phyloP scores from a whole-genome alignment of 2,797 vertebrate genomes.

The Choloepus didactylus region DNA sequence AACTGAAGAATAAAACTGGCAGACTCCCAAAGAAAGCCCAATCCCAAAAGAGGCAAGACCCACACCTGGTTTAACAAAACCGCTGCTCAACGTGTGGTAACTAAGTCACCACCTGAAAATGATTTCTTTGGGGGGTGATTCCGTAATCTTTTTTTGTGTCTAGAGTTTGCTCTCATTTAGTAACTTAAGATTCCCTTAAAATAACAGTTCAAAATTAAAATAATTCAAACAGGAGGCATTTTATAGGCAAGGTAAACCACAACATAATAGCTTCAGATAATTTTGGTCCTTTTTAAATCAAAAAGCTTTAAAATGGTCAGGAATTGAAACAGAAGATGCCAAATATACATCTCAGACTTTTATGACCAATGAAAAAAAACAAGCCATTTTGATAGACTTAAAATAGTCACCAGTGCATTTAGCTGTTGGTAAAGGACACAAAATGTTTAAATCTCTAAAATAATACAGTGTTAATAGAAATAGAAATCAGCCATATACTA shows the following conservation, averaged over 20 bases:
- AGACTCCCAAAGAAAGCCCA: not conserved
- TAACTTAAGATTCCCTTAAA: constrained; percentile 55
- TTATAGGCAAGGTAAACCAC: constrained; percentile 40
- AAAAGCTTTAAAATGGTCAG: constrained; percentile 30
- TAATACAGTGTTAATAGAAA: constrained; percentile 90
- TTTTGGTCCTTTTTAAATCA: constrained; percentile 57
- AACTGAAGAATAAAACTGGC: not conserved
- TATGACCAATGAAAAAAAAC: constrained; percentile 86
- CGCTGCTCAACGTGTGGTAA: not conserved
- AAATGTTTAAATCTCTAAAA: constrained; percentile 89
- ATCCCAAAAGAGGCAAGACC: not conserved
- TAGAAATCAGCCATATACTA: constrained; percentile 77
- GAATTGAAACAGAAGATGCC: not conserved
- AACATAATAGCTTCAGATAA: not conserved
- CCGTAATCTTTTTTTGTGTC: not conserved
- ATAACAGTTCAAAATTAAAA: constrained; percentile 57
- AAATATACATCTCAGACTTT: constrained; percentile 54
- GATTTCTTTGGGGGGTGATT: not conserved
- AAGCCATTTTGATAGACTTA: constrained; percentile 88
- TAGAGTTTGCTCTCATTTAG: not conserved
- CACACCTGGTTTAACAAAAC: not conserved
- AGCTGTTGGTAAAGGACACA: constrained; percentile 87
- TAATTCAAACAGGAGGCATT: constrained; percentile 13
- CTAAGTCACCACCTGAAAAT: not conserved
- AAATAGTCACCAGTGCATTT: constrained; percentile 93